These are phyloP conservation scores for Eupithecia subfuscata DNA, from an alignment of 2,888 invertebrate genomes.

Conservation along the genomic window DNA sequence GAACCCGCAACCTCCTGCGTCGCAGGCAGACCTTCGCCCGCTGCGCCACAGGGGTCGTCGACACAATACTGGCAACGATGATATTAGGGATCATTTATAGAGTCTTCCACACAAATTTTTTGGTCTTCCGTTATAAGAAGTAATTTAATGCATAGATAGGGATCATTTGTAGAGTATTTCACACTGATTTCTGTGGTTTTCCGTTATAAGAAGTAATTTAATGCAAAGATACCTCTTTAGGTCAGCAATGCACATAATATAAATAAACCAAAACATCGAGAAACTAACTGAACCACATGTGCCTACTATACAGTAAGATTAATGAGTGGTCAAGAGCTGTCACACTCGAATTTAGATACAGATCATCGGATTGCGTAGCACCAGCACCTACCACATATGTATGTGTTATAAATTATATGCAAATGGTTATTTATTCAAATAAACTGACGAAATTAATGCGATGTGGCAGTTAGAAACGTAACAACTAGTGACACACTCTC, in stretches of 20 bases:
- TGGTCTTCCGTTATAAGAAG: background rate
- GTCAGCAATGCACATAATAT: background rate
- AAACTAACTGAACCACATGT: conserved; percentile 19
- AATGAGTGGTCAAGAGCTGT: conserved; percentile 61
- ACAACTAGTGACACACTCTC: conserved; percentile 57
- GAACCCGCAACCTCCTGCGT: no score
- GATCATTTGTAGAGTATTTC: background rate
- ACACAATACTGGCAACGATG: background rate
- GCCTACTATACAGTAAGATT: conserved; percentile 50
- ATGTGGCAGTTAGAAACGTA: conserved; percentile 67
- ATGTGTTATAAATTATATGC: conserved; percentile 69
- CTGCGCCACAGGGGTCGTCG: no score
- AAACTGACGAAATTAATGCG: conserved; percentile 78
- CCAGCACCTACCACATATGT: conserved; percentile 22
- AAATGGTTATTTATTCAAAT: conserved; percentile 79
- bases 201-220: background rate
- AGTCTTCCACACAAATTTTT: background rate
- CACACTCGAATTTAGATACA: conserved; percentile 61
- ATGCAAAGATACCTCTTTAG: background rate
- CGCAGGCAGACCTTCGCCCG: no score
- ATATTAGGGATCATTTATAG: background rate
- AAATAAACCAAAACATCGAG: conserved; percentile 4
- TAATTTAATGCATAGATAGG: background rate
- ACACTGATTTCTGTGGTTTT: background rate
- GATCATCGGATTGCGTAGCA: conserved; percentile 63